phyloP scores from a whole-genome alignment of 2,113 vertebrate species.

The Lamprotornis superbus region DNA sequence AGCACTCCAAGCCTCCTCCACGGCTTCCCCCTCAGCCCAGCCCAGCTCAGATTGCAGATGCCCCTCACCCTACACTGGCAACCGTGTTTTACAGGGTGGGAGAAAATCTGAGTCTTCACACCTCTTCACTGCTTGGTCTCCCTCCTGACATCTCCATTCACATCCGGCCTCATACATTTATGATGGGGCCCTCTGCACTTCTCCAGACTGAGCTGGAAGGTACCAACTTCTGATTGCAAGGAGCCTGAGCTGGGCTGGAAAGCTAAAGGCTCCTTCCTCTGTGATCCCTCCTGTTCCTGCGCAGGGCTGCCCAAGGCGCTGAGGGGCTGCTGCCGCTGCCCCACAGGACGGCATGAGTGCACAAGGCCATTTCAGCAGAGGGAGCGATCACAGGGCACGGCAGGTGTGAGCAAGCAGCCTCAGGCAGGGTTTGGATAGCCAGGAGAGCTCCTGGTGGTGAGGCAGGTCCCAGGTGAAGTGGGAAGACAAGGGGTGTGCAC shows the following conservation, averaged over 20 bases:
- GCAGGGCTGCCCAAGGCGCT: accelerated
- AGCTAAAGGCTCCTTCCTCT: neutral
- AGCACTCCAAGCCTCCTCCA: neutral
- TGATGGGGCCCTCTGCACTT: neutral
- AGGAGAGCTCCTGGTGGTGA: neutral
- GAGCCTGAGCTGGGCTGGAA: neutral
- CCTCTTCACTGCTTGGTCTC: neutral
- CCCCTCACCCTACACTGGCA: neutral
- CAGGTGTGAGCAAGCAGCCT: neutral
- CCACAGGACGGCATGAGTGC: accelerated
- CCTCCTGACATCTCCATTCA: neutral
- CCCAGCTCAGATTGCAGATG: neutral
- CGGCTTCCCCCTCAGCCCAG: neutral
- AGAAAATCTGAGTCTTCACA: neutral
- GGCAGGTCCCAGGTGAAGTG: neutral
- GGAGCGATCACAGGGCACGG: neutral
- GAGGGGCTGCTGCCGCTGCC: neutral
- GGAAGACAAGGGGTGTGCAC: neutral
- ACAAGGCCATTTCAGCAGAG: neutral
- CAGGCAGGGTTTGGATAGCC: neutral
- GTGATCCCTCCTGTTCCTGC: accelerated
- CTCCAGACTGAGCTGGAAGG: neutral
- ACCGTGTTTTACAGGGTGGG: neutral
- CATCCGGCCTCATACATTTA: neutral
- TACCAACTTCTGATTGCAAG: neutral